Conservation (phyloP, 2,888 invertebrate genomes). For the Carcina quercana region DNA sequence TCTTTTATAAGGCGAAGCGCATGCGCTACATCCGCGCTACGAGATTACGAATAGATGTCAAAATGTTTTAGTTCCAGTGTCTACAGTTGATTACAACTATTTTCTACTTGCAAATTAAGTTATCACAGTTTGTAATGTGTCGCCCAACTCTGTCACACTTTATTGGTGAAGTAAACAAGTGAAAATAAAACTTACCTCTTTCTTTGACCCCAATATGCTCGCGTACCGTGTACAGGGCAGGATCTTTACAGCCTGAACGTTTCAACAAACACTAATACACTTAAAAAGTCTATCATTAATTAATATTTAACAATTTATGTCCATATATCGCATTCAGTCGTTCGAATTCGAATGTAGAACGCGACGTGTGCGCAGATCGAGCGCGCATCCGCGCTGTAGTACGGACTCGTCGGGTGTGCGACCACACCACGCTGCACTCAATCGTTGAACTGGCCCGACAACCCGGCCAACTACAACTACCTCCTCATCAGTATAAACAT, state of each 20-base stretch:
- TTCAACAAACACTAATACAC: slow-evolving; percentile 44
- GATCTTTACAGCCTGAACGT: slow-evolving; percentile 29
- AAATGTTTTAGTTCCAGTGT: too few species aligned
- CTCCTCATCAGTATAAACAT: slow-evolving; percentile 16
- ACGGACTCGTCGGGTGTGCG: slow-evolving; percentile 55
- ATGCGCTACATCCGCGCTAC: too few species aligned
- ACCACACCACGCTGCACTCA: slow-evolving; percentile 56
- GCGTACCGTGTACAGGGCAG: too few species aligned
- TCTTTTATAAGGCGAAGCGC: slow-evolving; percentile 24
- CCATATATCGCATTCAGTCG: slow-evolving; percentile 24
- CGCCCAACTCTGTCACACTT: slow-evolving; percentile 8
- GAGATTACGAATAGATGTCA: too few species aligned
- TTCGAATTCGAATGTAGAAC: slow-evolving; percentile 37
- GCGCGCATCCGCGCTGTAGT: slow-evolving; percentile 44
- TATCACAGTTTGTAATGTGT: too few species aligned
- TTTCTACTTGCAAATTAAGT: too few species aligned
- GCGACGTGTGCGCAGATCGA: slow-evolving; percentile 28
- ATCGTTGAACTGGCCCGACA: slow-evolving; percentile 58
- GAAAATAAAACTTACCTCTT: slow-evolving; percentile 39
- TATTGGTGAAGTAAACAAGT: slow-evolving; percentile 12
- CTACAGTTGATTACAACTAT: too few species aligned
- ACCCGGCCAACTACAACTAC: slow-evolving; percentile 33
- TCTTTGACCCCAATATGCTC: slow-evolving; percentile 36
- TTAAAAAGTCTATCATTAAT: slow-evolving; percentile 22
- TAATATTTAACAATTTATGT: slow-evolving; percentile 25